Evolutionary conservation across 2,113 vertebrate genomes (phyloP), one percentile per base, ranked within the genome.

Genomic region (Dicentrarchus labrax): DNA sequence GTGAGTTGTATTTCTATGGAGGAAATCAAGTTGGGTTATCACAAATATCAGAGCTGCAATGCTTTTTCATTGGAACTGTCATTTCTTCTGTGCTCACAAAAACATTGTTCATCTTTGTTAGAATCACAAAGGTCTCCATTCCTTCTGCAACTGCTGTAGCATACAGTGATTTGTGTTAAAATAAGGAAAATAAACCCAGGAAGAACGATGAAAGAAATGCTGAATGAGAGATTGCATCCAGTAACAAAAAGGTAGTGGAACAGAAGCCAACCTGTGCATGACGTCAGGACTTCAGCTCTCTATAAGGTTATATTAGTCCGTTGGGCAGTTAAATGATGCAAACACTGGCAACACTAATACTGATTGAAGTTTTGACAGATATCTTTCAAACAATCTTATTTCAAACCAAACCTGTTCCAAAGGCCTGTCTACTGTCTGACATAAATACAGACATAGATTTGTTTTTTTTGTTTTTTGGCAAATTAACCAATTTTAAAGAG

Each of bases 321-420:
- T 16, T 10, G 10, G 47, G 24, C 39, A 22, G 41, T 65, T 9
- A 57, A 41, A 57, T 85, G 65, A 80, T 70, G 76, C 30, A 80
- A 80, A 30, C n/a, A n/a, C 10, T 0, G 39, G 65, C n/a, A 85
- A 85, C 39, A 76, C 9, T 5, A 43, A 16, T 64, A 15, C 22
- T 21, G 61, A 67, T 67, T 61, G 78, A 43, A 72, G n/a, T 57
- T 56, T 17, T 9, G 19, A 15, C 30, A 11, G 15, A 47, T 59
- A 19, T 73, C 6, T 47, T 53, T 53, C 45, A 61, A 72, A 4
- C 45, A 22, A 43, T 43, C 19, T n/a, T 19, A 62, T 47, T 70
- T 71, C 9, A 24, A 69, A 39, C 17, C 30, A 30, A 30, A 75
- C 41, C 4, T 64, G 19, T 24, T 43, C 21, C 4, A 39, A 11